Evolutionary conservation across 2,888 invertebrate genomes (phyloP).

Genomic region (Synanthedon myopaeformis): DNA sequence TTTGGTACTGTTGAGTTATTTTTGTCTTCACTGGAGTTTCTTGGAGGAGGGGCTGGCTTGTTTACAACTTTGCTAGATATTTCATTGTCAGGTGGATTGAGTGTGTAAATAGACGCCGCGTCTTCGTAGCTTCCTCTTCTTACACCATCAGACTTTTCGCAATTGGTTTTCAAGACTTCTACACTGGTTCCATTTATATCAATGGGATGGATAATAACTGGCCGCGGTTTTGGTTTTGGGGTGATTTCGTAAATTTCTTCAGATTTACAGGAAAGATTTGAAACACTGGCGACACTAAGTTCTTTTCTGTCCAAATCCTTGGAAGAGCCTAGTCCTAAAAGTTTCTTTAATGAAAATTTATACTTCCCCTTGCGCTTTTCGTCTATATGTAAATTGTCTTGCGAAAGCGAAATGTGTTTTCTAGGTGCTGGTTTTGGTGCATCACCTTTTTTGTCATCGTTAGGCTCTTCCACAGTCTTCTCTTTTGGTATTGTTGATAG

Average conservation of each 20-base stretch:
- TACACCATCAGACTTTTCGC: conserved; percentile 44
- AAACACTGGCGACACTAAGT: conserved; percentile 40
- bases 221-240: conserved; percentile 77
- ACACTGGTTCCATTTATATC: conserved; percentile 86
- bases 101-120: conserved; percentile 65
- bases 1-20: conserved; percentile 66
- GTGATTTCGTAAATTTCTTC: conserved; percentile 70
- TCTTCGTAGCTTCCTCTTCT: conserved; percentile 62
- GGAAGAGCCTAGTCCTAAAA: conserved; percentile 81
- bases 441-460: conserved; percentile 36
- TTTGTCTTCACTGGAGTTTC: conserved; percentile 65
- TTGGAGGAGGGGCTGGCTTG: conserved; percentile 84
- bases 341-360: conserved; percentile 85
- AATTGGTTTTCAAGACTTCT: conserved; percentile 77
- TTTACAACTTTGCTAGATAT: conserved; percentile 52
- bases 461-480: conserved; percentile 33
- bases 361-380: conserved; percentile 77
- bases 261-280: conserved; percentile 61
- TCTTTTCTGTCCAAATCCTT: conserved; percentile 76
- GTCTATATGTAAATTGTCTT: conserved; percentile 75
- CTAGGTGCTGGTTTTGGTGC: conserved; percentile 77
- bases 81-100: conserved; percentile 46
- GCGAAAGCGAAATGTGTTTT: conserved; percentile 78
- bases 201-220: conserved; percentile 89
- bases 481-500: conserved; percentile 32